Evolutionary conservation across 2,113 vertebrate species (phyloP), one percentile per base, ranked within the genome.

Genomic region (Sylvilagus bachmani): DNA sequence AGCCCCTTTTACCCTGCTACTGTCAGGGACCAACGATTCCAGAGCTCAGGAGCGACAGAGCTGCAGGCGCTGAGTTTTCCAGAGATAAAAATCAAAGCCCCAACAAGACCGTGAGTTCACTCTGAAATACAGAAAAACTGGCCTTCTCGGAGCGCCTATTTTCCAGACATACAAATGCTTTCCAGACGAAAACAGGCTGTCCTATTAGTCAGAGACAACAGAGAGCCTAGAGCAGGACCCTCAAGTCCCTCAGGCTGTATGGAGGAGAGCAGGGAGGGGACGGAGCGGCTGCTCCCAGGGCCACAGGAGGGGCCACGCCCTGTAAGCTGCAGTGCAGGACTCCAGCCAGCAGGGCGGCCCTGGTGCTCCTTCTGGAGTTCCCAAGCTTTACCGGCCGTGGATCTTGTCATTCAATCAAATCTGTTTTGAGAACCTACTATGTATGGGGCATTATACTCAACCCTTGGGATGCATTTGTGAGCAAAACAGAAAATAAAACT

Each of bases 41-140:
- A 69, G 75, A 75, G 80, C 93, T 87, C 38, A 22, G 62, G 10
- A 7, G 25, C 66, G 77, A 58, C 62, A 85, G 61, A 94, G 84
- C 75, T 88, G 22, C 29, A 83, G 93, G 81, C 2, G 0, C n/a
- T 0, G 2, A 89, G 82, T 85, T 53, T 86, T 64, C 92, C 82
- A 82, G 87, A 86, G 58, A 74, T 8, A 94, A 91, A 95, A 95
- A 95, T 93, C 91, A 95, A 95, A 81, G 51, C 61, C 58, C 38
- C 5, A 33, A 53, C 69, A 93, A 58, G 29, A 75, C 78, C 25
- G 14, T 33, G 66, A 31, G 51, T 70, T 88, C 69, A 49, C 86
- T 92, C 25, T 95, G 91, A 95, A 96, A 92, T 66, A 55, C 17
- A 89, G 36, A 71, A 93, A 92, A 86, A 7, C 1, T 3, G 9